Evolutionary conservation across 2,888 invertebrate genomes (phyloP), one percentile per base, ranked within the genome.

Genomic region (Hemaris fuciformis): DNA sequence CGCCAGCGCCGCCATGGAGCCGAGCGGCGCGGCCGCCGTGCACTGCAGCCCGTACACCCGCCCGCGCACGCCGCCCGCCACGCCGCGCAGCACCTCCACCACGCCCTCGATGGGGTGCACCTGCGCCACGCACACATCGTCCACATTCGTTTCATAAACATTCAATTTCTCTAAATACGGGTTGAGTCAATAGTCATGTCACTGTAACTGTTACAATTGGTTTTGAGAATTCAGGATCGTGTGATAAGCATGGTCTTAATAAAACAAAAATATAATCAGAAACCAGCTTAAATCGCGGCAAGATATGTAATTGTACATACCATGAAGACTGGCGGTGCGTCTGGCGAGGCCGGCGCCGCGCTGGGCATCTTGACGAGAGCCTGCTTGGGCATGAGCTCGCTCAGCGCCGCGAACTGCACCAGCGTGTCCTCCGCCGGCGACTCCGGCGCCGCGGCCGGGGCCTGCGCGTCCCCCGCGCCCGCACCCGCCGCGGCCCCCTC

Each of bases 31-130:
- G 13, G 94, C 94, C 56, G 91, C 89, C 8, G 97, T 96, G 89
- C 98, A 98, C 89, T 99, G 99, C 57, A 99, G 89, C n/a, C 98
- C 98, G 91, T 95, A 97, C 59, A 97, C 97, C 3, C 96, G 96
- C 63, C 94, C 94, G 56, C 95, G 93, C 67, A 99, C 93, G 69
- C 95, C 94, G 60, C 91, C 91, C 18, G 98, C 97, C 70, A 99
- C 84, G 15, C 93, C 91, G 76, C 94, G 94, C 74, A 99, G 91
- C 57, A 95, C 93, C 43, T 93, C 93, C 27, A 96, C 95, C 65
- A 95, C 95, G 71, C 99, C 98, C 93, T 99, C 98, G 78, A 99
- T 97, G 1, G 98, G 97, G 84, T 98, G 97, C 60, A 97, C 91
- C 76, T 83, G 73, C 62, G 34, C n/a, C n/a, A 23, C 4, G 13